phyloP scores from a whole-genome alignment of 1,140 invertebrate species.

The Drosophila orena region DNA sequence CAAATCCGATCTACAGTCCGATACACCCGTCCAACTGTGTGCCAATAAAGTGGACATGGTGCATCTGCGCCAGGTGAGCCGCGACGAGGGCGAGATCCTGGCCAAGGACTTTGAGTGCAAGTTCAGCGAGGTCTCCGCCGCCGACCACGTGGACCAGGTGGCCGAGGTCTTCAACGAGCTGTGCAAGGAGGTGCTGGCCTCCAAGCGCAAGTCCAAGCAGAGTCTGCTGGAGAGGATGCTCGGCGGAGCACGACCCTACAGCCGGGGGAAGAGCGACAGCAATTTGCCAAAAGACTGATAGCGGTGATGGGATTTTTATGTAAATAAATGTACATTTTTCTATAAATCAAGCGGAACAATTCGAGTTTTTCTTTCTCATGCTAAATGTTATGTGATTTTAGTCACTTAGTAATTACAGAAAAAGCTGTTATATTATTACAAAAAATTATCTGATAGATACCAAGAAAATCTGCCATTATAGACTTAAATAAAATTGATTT shows the following conservation, averaged over 20 bases:
- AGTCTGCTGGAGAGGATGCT: slow-evolving; percentile 92
- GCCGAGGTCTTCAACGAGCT: slow-evolving; percentile 94
- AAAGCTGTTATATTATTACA: too few relatives aligned
- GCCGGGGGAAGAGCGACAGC: slow-evolving; percentile 93
- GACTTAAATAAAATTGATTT: too few relatives aligned
- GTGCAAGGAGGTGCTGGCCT: slow-evolving; percentile 91
- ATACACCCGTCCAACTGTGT: slow-evolving; percentile 88
- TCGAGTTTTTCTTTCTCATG: too few relatives aligned
- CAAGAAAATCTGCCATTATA: too few relatives aligned
- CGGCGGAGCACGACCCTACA: slow-evolving; percentile 90
- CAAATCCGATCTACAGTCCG: slow-evolving; percentile 89
- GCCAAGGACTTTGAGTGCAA: slow-evolving; percentile 94
- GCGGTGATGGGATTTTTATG: slow-evolving; percentile 17
- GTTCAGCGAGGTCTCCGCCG: slow-evolving; percentile 95
- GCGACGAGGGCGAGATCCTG: slow-evolving; percentile 94
- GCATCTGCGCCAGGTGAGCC: slow-evolving; percentile 94
- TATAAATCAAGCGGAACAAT: not conserved
- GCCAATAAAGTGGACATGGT: slow-evolving; percentile 97
- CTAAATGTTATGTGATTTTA: too few relatives aligned
- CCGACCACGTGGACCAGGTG: slow-evolving; percentile 92
- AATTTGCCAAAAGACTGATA: slow-evolving; percentile 92
- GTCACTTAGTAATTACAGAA: too few relatives aligned
- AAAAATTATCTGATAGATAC: too few relatives aligned
- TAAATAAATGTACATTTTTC: slow-evolving; percentile 58
- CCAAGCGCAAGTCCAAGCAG: slow-evolving; percentile 92